phyloP scores from a whole-genome alignment of 2,888 invertebrate species.

The Cacoxenus indagator region DNA sequence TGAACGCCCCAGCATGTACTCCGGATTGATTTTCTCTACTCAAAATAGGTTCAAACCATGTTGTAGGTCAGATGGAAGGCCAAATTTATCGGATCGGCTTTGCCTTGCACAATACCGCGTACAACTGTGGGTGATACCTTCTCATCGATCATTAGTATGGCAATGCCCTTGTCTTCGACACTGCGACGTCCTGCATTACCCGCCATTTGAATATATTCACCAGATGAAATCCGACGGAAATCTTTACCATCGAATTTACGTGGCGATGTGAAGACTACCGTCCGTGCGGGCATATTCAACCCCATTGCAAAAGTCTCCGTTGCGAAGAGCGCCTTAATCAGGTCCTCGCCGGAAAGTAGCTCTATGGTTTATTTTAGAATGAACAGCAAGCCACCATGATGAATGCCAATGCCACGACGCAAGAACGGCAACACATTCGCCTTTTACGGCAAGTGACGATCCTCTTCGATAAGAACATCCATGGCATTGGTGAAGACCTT shows the following conservation, averaged over 20 bases:
- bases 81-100: constrained; percentile 96
- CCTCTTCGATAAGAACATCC: constrained; percentile 94
- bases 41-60: constrained; percentile 97
- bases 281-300: constrained; percentile 99
- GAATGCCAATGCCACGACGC: constrained; percentile 96
- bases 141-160: constrained; percentile 98
- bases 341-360: constrained; percentile 96
- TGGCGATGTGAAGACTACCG: constrained; percentile 95
- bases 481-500: constrained; percentile 99
- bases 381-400: constrained; percentile 96
- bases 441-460: constrained; percentile 93
- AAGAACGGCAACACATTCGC: constrained; percentile 94
- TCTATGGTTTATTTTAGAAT: constrained; percentile 99
- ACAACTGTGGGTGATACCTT: constrained; percentile 87
- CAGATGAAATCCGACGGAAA: constrained; percentile 93
- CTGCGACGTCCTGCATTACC: constrained; percentile 98
- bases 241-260: constrained; percentile 98
- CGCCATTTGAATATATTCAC: constrained; percentile 99
- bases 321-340: no score
- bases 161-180: constrained; percentile 95
- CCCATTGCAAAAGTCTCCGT: constrained; percentile 99
- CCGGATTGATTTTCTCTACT: constrained; percentile 99
- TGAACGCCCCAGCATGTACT: constrained; percentile 98
- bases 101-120: constrained; percentile 86
- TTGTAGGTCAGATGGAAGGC: constrained; percentile 99